Base-by-base conservation (phyloP, 2,113 vertebrate species). In the Naja naja region DNA sequence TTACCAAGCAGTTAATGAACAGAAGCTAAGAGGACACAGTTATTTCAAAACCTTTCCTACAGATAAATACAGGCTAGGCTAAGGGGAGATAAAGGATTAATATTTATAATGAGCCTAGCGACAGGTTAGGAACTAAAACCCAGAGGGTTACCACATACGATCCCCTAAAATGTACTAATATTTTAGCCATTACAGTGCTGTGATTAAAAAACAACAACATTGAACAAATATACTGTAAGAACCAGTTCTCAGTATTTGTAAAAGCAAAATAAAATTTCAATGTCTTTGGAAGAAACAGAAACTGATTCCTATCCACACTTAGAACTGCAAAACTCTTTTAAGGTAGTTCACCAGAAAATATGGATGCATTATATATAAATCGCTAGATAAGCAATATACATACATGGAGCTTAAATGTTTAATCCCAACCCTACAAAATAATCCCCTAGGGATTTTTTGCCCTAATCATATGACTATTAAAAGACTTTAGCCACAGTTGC, bases 391-490 rank as follows among this genome's bases (percentile, higher is more conserved):
- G 20, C 52, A 58, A 85, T 91, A 90, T 95, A 96, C 94, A 58
- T 94, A 96, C 91, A 92, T 23, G 95, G 94, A 91, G 64, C 86
- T 94, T 95, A 94, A 96, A 96, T 49, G 87, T 5, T 96, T 93
- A 96, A 97, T 96, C 95, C 95, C 93, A 90, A 60, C 20, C 93
- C 94, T 91, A 97, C 89, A 95, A 96, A 97, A 94, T 93, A n/a
- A n/a, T n/a, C n/a, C n/a, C n/a, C n/a, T n/a, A n/a, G n/a, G 94
- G 94, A 74, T 96, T 96, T 97, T 94, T 93, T 94, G 85, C 91
- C 58, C 93, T 88, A n/a, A 7, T 97, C 96, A 96, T 95, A 94
- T 90, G 94, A 93, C 85, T 94, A 27, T 94, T 95, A 96, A 69
- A 96, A 60, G 20, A 96, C 94, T 91, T 96, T 96, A 97, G 49